These are phyloP conservation scores for Smithornis capensis DNA, from an alignment of 2,113 vertebrate genomes.

Conservation along the genomic window DNA sequence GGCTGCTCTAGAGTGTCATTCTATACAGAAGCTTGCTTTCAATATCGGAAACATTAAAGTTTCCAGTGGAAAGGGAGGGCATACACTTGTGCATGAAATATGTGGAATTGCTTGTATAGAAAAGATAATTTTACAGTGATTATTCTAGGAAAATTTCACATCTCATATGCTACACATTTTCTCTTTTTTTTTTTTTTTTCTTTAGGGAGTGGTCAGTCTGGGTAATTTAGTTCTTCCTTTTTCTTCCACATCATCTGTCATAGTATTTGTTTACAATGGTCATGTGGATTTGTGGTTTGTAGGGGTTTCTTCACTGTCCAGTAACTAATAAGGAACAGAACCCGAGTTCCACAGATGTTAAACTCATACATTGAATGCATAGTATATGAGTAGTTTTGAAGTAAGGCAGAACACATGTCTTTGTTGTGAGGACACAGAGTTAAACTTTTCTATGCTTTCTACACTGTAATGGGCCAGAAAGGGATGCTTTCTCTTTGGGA, in stretches of 20 bases:
- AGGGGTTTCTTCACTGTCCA: not conserved
- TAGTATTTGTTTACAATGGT: not conserved
- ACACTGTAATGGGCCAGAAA: not conserved
- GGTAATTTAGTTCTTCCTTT: not conserved
- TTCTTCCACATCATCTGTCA: not conserved
- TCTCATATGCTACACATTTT: not conserved
- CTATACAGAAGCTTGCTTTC: not conserved
- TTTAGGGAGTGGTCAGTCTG: not conserved
- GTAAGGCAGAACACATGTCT: not conserved
- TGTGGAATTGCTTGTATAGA: not conserved
- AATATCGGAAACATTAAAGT: not conserved
- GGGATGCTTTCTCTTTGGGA: not conserved
- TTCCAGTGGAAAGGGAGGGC: not conserved
- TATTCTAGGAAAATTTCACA: not conserved
- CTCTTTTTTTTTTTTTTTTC: not conserved
- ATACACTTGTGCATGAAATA: not conserved
- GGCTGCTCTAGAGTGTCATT: not conserved
- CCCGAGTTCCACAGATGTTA: not conserved
- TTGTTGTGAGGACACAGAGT: not conserved
- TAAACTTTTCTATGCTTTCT: not conserved
- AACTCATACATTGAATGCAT: not conserved
- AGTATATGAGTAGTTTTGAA: not conserved
- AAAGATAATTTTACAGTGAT: not conserved
- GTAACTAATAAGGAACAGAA: not conserved
- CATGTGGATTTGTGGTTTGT: not conserved